Base-by-base conservation (phyloP, 2,888 invertebrate species). In the Rhorus exstirpatorius region DNA sequence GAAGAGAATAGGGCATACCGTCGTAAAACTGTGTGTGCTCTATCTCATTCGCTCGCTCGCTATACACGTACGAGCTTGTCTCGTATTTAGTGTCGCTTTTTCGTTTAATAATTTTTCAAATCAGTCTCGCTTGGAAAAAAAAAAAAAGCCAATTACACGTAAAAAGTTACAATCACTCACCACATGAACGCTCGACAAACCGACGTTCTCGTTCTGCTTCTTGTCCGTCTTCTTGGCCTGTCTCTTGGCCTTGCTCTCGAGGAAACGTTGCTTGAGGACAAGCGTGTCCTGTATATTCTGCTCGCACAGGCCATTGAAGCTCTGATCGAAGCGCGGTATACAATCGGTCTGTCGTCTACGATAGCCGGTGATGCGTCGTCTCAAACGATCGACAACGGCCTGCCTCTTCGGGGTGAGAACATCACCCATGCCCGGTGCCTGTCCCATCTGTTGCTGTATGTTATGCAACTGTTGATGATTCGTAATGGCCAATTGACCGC, bases 221-320 rank as follows among this genome's bases (percentile, higher is more conserved):
- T 97, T 97, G 85, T 94, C 94, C 79, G 93, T 93, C 93, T 98
- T 98, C 91, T 95, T 95, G 81, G 97, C 96, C 86, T 97, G 96
- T 88, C 97, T 95, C 93, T 98, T 98, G 86, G 97, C 96, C 93
- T 98, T 98, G 92, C 96, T 97, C 93, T 98, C 98, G 89, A 98
- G 95, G 93, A 96, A 98, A 85, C 97, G 95, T 93, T 98, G 98
- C 93, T 97, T 97, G 84, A 98, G 94, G 85, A 97, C 95, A 87
- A 96, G 94, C 44, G 98, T 98, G 93, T 98, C 98, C 93, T 98
- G 96, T 88, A 97, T 96, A 93, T 98, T 97, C 92, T 98, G 98
- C 91, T 98, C 98, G 94, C 97, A 97, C 83, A 97, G 95, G 49
- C 97, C 97, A 91, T 95, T 97, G 93, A 97, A 97, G 85, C 97